These are phyloP conservation scores for Tanaodytes sp. DNA, from an alignment of 2,888 invertebrate genomes.

Conservation along the genomic window DNA sequence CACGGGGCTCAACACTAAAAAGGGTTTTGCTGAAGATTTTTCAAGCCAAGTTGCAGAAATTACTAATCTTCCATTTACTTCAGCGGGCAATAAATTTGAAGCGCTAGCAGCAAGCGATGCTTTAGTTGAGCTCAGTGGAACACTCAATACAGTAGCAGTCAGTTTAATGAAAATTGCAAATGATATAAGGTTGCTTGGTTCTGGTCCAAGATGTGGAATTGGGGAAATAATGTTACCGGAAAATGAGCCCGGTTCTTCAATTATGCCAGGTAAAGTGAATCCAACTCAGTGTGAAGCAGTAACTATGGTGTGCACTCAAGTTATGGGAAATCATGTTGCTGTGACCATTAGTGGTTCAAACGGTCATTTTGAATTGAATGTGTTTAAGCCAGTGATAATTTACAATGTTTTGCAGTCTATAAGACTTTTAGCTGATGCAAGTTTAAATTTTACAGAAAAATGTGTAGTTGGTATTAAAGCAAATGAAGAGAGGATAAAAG, in stretches of 20 bases:
- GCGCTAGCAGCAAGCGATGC: conserved; percentile 16
- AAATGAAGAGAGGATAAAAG: conserved; percentile 8
- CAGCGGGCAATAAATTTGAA: conserved; percentile 28
- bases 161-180: conserved; percentile 30
- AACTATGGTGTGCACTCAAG: conserved; percentile 31
- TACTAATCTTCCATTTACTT: conserved; percentile 10
- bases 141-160: conserved; percentile 19
- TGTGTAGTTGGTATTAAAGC: conserved; percentile 23
- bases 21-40: conserved; percentile 22
- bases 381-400: conserved; percentile 32
- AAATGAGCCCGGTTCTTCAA: conserved; percentile 37
- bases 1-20: conserved; percentile 20
- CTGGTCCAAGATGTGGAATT: conserved; percentile 31
- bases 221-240: conserved; percentile 28
- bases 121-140: conserved; percentile 13
- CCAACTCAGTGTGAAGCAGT: conserved; percentile 31
- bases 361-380: conserved; percentile 31
- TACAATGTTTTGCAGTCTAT: conserved; percentile 33
- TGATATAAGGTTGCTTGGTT: conserved; percentile 24
- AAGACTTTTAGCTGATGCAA: conserved; percentile 21
- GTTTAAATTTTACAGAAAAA: conserved; percentile 9
- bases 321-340: conserved; percentile 29
- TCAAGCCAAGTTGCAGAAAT: conserved; percentile 13
- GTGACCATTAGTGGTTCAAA: conserved; percentile 17
- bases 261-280: conserved; percentile 40